phyloP scores from a whole-genome alignment of 2,888 invertebrate species.

The Perithous albicinctus region DNA sequence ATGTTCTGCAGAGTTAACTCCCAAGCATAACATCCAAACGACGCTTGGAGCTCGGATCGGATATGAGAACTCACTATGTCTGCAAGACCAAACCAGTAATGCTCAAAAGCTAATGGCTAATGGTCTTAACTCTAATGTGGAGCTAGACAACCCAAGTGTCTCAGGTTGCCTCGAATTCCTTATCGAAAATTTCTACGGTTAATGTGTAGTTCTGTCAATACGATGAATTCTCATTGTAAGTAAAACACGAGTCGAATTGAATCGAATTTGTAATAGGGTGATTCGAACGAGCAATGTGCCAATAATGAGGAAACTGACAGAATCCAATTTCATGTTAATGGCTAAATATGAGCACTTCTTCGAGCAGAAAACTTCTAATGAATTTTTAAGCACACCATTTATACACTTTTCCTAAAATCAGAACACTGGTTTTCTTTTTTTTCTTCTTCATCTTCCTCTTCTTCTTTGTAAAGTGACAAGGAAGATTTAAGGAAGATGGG shows the following conservation, averaged over 20 bases:
- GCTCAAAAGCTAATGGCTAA: conserved; percentile 19
- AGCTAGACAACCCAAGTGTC: background rate
- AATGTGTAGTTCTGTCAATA: background rate
- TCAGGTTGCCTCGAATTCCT: background rate
- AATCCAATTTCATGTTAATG: background rate
- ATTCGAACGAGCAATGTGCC: background rate
- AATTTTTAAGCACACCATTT: conserved; percentile 16
- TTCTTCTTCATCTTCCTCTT: too few relatives aligned
- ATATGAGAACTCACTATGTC: conserved; percentile 3
- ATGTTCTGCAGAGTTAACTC: background rate
- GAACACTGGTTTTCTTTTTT: background rate
- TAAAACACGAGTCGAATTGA: background rate
- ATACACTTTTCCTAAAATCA: background rate
- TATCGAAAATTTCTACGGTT: background rate
- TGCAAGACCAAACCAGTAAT: background rate
- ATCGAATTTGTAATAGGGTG: background rate
- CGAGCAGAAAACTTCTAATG: background rate
- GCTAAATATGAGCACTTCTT: background rate
- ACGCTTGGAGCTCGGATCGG: background rate
- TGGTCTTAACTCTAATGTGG: background rate
- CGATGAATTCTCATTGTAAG: too few relatives aligned
- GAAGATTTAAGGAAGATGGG: conserved; percentile 58
- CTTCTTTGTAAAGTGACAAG: conserved; percentile 25
- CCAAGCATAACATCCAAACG: background rate
- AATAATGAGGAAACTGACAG: background rate